Base-by-base conservation (phyloP, 1,140 invertebrate genomes). In the Gryllus bimaculatus region DNA sequence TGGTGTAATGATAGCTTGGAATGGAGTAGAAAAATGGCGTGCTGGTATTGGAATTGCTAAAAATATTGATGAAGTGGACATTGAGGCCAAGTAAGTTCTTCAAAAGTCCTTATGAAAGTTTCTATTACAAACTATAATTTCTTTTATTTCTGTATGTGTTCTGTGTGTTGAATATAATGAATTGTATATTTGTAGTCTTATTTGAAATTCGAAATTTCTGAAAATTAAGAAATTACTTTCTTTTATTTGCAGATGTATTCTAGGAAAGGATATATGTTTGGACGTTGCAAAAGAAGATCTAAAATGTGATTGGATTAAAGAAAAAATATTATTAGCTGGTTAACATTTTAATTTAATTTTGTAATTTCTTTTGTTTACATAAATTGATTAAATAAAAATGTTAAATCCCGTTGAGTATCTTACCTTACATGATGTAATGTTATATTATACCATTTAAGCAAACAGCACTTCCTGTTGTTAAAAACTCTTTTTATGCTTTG, bases 1-100 rank as follows among this genome's bases (percentile, higher is more conserved):
- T 91, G 98, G 97, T 21, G 89, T 98, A n/a, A 99, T 99, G 98
- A 96, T 99, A 82, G 98, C 98, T 26, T 99, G 98, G 98, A 98
- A 98, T 90, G 96, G 95, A 10, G 87, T 97, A 54, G 96, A 98
- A 86, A 93, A 91, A 79, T 85, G 86, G 82, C 80, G 83, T 74
- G 79, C 80, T 47, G 84, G 84, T 21, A 79, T 82, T 79, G 87
- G 84, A n/a, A 82, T 87, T 54, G 82, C 81, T 81, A n/a, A 82
- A 78, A 83, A 89, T 81, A 85, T 87, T 15, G 86, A 86, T 66
- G 83, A 86, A 74, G 83, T 89, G n/a, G 84, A 84, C 47, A 75
- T 79, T 74, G 73, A 47, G 8, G 18, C 78, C 66, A 74, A 21
- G 78, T 79, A 39, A 74, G 78, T 78, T 74, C 26, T 8, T 18